Evolutionary conservation across 2,797 vertebrate genomes (phyloP), one percentile per base, ranked within the genome.

Genomic region (Ciconia nigra): DNA sequence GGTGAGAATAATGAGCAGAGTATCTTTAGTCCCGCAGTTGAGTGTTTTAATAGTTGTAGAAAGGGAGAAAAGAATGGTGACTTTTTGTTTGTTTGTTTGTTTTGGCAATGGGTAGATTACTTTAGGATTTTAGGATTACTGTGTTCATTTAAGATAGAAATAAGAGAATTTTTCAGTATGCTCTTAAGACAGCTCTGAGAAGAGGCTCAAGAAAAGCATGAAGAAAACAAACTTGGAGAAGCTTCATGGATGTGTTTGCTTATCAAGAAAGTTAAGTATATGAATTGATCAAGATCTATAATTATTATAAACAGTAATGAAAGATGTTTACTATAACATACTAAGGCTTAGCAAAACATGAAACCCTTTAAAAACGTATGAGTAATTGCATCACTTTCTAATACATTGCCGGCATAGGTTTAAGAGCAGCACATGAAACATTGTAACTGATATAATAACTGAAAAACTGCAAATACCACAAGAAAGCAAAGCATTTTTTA

Each of bases 321-420:
- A 90, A 61, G 15, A 8, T 70, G 26, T 49, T 79, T 66, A 44
- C 39, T 74, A 6, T 41, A 83, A n/a, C 13, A 25, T 59, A 42
- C 26, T 29, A 33, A 71, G 16, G 24, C 33, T 52, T 72, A 51
- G 22, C 7, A 51, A 69, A 88, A 71, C 13, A 25, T 28, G 19
- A 76, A 55, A 24, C 4, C 7, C 9, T 89, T 44, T 37, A 7
- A 44, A 71, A 51, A 66, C 29, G 5, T 24, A 15, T 2, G 0
- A 59, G 11, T 28, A 58, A 11, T 49, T 66, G 15, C 29, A 28
- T 71, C 10, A 13, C 42, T 78, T 61, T 61, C 24, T 62, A 46
- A 16, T 19, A 9, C 0, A 0, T 10, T 33, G 7, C 44, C 25
- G 13, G 18, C 11, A 11, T 22, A 18, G 4, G 14, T 78, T 81